phyloP scores from a whole-genome alignment of 2,888 invertebrate genomes.

The Chaitophorus viminalis region DNA sequence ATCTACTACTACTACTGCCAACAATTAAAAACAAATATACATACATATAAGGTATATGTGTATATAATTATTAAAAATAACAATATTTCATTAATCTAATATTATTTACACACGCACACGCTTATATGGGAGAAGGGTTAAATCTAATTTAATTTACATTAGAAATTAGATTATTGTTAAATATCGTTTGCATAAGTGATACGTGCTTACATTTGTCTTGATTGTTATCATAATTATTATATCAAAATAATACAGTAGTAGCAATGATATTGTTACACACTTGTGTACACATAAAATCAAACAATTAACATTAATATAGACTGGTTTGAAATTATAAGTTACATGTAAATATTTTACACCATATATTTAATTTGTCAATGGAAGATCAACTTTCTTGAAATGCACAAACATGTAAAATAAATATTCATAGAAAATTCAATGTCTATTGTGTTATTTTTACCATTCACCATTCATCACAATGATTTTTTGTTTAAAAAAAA shows the following conservation, averaged over 20 bases:
- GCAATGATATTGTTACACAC: not conserved
- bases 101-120: conserved; percentile 53
- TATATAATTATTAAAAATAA: conserved; percentile 49
- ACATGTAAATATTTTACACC: not conserved
- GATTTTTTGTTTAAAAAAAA: not conserved
- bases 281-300: conserved; percentile 9
- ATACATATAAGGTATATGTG: conserved; percentile 10
- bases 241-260: conserved; percentile 20
- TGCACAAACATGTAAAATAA: not conserved
- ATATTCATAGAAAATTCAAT: conserved; percentile 27
- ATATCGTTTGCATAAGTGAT: conserved; percentile 10
- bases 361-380: conserved; percentile 1
- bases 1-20: not conserved
- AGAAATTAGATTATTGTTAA: not conserved
- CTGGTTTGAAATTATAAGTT: conserved; percentile 2
- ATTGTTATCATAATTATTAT: conserved; percentile 1
- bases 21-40: conserved; percentile 23
- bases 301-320: conserved; percentile 11
- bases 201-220: not conserved
- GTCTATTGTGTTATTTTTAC: not conserved
- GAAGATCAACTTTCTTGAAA: not conserved
- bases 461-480: conserved; percentile 12
- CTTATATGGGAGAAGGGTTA: conserved; percentile 18
- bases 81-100: conserved; percentile 47
- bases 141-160: conserved; percentile 29